Evolutionary conservation across 2,888 invertebrate species (phyloP), one percentile per base, ranked within the genome.

Genomic region (Sinelater perroti): DNA sequence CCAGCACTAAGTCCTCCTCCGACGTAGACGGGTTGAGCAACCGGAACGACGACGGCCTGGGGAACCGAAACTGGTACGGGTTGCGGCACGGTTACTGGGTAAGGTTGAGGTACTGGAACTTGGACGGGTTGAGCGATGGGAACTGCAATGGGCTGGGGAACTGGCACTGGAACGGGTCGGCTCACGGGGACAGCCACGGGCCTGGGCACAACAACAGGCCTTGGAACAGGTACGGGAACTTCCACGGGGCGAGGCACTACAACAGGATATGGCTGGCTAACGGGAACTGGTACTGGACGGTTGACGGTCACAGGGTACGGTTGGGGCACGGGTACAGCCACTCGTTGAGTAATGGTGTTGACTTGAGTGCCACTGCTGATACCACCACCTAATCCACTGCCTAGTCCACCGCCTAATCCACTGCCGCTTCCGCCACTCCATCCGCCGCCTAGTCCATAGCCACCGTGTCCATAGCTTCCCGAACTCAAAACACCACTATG

Each of bases 321-420:
- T 18, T 50, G 50, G 5, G 57, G 53, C 14, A 61, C 61, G 10
- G 61, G 54, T 13, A 61, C 40, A 7, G 53, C 33, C 20, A 61
- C 56, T 38, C 52, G 44, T 40, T 61, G 60, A 10, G 56, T 57
- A 26, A 61, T 57, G 11, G 60, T 57, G 11, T 47, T 61, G 14
- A 54, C 35, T 7, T 46, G 45, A 11, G 54, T 24, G 5, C 36
- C 36, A 5, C 35, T 36, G 24, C n/a, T 18, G 16, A 40, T 49
- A 16, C 58, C 35, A 2, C 14, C 35, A 2, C 13, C 35, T 17
- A 4, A 3, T n/a, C 35, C 35, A 2, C 35, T 18, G 10, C n/a
- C 1, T 16, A 4, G 5, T 17, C 8, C 16, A 3, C 17, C 33
- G 3, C 4, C 14, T 13, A 14, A 16, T 1, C 14, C 8, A 3